Evolutionary conservation across 2,113 vertebrate genomes (phyloP).

Genomic region (Pseudonaja textilis): DNA sequence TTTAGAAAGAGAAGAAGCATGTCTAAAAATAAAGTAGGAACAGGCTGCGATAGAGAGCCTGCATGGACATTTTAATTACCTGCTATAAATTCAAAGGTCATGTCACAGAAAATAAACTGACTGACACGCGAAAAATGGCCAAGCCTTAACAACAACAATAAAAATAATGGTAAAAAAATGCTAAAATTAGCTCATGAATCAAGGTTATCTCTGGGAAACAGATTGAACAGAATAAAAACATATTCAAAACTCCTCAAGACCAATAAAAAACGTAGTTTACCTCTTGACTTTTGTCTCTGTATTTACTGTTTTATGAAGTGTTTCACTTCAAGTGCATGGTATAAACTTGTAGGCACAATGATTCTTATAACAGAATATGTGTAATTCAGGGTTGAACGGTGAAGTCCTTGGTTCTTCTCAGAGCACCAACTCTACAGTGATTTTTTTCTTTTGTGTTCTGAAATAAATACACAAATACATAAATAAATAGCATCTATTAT

Average conservation of each 20-base stretch:
- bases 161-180: neutral
- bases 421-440: neutral
- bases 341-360: accelerated
- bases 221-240: neutral
- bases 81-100: slow-evolving; percentile 10
- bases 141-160: neutral
- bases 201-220: slow-evolving; percentile 9
- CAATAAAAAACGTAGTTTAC: accelerated
- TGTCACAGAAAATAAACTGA: slow-evolving; percentile 15
- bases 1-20: neutral
- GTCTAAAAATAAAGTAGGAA: neutral
- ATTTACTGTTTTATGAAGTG: neutral
- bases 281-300: neutral
- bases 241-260: neutral
- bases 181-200: neutral
- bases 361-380: neutral
- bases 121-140: slow-evolving; percentile 8
- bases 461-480: neutral
- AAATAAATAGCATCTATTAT: neutral
- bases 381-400: neutral
- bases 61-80: slow-evolving; percentile 35
- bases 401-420: neutral
- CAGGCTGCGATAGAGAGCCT: slow-evolving; percentile 22
- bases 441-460: neutral
- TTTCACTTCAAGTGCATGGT: neutral